Evolutionary conservation across 1,140 invertebrate species (phyloP).

Genomic region (Euura lappo): DNA sequence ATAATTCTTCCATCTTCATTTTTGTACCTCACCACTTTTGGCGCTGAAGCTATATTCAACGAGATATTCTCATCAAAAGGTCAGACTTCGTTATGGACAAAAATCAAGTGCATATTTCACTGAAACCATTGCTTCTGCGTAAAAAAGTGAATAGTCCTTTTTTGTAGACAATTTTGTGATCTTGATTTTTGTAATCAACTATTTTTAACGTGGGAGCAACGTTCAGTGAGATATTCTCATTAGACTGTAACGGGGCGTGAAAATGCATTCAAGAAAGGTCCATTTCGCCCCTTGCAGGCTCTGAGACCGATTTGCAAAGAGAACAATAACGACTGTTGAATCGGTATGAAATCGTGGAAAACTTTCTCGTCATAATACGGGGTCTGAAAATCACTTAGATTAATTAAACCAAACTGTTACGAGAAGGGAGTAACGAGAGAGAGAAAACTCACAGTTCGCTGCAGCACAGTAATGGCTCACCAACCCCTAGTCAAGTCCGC

Average conservation of each 20-base stretch:
- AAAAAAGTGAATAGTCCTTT: too few species aligned
- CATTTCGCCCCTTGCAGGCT: background rate
- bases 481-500: background rate
- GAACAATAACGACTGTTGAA: background rate
- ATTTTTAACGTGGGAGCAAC: too few species aligned
- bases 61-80: too few species aligned
- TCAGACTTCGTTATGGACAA: too few species aligned
- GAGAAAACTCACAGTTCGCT: background rate
- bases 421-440: background rate
- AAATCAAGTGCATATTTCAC: too few species aligned
- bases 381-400: background rate
- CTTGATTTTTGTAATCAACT: too few species aligned
- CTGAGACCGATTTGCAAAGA: background rate
- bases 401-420: background rate
- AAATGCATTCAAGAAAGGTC: background rate
- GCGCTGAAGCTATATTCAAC: too few species aligned
- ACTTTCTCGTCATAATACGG: constrained; percentile 5
- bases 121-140: too few species aligned
- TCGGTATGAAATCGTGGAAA: background rate
- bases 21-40: too few species aligned
- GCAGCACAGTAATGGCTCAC: background rate
- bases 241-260: background rate
- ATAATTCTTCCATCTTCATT: too few species aligned
- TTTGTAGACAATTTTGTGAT: too few species aligned
- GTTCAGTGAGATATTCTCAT: too few species aligned